Evolutionary conservation across 2,888 invertebrate species (phyloP), one percentile per base, ranked within the genome.

Genomic region (Amiota minor): DNA sequence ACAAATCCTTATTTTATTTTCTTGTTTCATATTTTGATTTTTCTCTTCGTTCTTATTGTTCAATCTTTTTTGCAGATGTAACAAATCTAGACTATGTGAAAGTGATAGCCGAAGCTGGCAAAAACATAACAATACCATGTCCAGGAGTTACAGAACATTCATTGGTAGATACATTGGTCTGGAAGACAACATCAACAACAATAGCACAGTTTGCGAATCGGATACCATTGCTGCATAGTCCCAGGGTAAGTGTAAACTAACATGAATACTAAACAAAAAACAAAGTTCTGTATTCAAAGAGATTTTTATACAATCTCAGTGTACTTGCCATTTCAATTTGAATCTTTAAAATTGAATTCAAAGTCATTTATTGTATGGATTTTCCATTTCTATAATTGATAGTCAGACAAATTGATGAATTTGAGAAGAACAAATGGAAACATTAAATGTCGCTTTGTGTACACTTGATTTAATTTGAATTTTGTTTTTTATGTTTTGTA

Each of bases 101-200:
- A 79, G 91, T 93, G 78, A 90, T 92, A 79, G 91, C 92, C 72
- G 92, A 93, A 85, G 93, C 93, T 62, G 93, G 93, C 72, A 91
- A 91, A 81, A 93, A 93, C 89, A 91, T 93, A 78, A 92, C 93
- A 75, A 89, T 94, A 80, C 90, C 92, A 74, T 94, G 94, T 89
- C 93, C 93, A 50, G 93, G 93, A 56, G 93, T 93, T 76, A 93
- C 92, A 81, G 93, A 93, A 88, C 92, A 92, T 81, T 92, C 93
- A 55, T 88, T 93, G 81, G 92, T 94, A 80, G 91, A 92, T 85
- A 92, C 91, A 80, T 89, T 94, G 81, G 93, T 93, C 86, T 94
- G 94, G 94, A 90, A 89, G 83, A 90, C 90, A 71, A 77, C 88
- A 71, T 86, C 89, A 72, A 88, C 89, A 77, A 89, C 89, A 78